Conservation (phyloP, 2,888 invertebrate genomes). For the Gymnoscelis rufifasciata region DNA sequence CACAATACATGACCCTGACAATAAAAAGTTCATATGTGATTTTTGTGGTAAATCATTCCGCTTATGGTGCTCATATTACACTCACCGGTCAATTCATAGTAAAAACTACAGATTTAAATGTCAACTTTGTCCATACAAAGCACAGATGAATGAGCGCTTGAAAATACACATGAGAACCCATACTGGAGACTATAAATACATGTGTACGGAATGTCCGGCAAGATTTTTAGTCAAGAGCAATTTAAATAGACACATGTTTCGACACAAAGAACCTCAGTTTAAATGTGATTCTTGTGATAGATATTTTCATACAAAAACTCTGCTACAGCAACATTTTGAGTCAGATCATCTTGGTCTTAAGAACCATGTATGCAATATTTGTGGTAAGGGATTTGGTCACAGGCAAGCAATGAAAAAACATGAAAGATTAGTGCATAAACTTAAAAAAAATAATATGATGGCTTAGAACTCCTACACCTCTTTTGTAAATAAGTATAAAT, state of each 20-base stretch:
- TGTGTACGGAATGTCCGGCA: slow-evolving; percentile 57
- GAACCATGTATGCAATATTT: background rate
- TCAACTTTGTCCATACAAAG: slow-evolving; percentile 48
- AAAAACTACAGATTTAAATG: background rate
- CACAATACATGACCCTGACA: slow-evolving; percentile 43
- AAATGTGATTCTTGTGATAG: slow-evolving; percentile 46
- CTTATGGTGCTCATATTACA: slow-evolving; percentile 36
- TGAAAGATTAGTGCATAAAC: background rate
- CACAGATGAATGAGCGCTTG: slow-evolving; percentile 43
- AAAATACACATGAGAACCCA: slow-evolving; percentile 53
- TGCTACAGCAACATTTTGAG: background rate
- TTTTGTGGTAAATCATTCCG: slow-evolving; percentile 55
- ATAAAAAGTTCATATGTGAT: slow-evolving; percentile 53
- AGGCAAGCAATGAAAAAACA: background rate
- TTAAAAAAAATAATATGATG: background rate
- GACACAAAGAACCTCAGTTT: slow-evolving; percentile 48
- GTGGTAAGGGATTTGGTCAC: background rate
- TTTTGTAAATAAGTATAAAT: no score
- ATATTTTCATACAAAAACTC: background rate
- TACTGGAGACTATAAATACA: slow-evolving; percentile 49
- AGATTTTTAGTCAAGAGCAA: slow-evolving; percentile 54
- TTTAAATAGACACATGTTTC: slow-evolving; percentile 49
- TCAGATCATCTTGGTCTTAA: background rate
- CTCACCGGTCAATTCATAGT: background rate
- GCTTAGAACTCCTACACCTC: no score